These are phyloP conservation scores for Spinus olivaceus DNA, from an alignment of 2,797 vertebrate genomes.

Conservation along the genomic window DNA sequence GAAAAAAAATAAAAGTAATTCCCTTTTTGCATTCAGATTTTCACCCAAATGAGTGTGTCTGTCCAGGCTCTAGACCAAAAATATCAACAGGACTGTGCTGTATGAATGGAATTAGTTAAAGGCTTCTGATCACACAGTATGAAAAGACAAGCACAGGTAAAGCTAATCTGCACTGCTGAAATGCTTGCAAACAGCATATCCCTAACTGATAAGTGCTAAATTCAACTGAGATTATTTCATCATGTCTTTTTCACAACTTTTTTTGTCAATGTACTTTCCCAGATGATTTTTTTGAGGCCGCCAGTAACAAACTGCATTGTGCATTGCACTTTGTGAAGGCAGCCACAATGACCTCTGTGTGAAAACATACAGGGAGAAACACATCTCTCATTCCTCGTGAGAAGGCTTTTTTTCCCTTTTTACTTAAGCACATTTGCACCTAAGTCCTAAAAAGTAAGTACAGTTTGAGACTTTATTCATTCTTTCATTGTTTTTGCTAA, in stretches of 20 bases:
- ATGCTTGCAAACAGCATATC: not conserved
- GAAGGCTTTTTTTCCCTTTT: not conserved
- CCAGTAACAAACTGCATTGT: not conserved
- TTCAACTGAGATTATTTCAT: not conserved
- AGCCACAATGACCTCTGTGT: not conserved
- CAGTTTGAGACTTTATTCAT: not conserved
- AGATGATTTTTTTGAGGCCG: not conserved
- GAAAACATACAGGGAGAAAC: fast-evolving
- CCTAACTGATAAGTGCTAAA: not conserved
- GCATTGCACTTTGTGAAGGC: not conserved
- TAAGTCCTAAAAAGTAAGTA: not conserved
- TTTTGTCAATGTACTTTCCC: not conserved
- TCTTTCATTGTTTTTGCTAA: not conserved
- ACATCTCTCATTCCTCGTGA: not conserved
- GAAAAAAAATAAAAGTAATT: not conserved
- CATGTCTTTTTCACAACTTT: not conserved
- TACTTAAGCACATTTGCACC: not conserved
- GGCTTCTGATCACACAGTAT: not conserved
- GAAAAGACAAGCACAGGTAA: not conserved
- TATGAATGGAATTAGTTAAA: not conserved
- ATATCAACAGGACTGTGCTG: not conserved
- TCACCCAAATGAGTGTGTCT: not conserved
- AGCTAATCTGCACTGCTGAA: not conserved
- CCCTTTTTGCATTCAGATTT: not conserved
- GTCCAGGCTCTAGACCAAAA: not conserved